Conservation (phyloP, 2,888 invertebrate species). For the Anarsia innoxiella region DNA sequence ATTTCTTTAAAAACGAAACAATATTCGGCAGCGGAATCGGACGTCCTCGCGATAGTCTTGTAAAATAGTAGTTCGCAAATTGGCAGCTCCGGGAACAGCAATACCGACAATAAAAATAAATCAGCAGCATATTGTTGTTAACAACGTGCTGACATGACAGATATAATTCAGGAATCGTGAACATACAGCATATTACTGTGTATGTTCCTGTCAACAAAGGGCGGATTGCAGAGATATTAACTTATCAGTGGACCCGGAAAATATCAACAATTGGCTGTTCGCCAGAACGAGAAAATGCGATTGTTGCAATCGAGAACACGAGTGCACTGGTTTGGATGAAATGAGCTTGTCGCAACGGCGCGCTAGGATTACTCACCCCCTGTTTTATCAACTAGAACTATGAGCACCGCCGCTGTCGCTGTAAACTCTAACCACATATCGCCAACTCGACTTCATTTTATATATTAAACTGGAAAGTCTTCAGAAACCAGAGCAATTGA, state of each 20-base stretch:
- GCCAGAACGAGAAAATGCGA: constrained; percentile 36
- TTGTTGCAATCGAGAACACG: constrained; percentile 18
- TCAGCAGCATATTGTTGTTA: too few species aligned
- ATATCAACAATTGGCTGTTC: constrained; percentile 37
- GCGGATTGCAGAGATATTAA: constrained; percentile 25
- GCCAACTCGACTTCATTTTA: constrained; percentile 1
- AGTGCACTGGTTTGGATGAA: constrained; percentile 16
- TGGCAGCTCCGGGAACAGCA: too few species aligned
- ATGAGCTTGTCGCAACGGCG: constrained; percentile 14
- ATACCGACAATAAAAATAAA: too few species aligned
- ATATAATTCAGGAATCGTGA: constrained; percentile 1
- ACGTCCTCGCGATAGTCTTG: neutral
- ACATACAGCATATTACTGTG: neutral
- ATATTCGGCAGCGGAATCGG: neutral
- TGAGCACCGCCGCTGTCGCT: neutral
- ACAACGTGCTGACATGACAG: constrained; percentile 3
- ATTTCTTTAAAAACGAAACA: too few species aligned
- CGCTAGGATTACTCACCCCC: constrained; percentile 8
- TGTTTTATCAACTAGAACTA: constrained; percentile 4
- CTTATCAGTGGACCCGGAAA: constrained; percentile 34
- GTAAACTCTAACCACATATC: too few species aligned
- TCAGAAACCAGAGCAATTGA: neutral
- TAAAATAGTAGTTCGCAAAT: too few species aligned
- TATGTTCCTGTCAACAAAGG: constrained; percentile 16
- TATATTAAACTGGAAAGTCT: neutral